phyloP scores from a whole-genome alignment of 2,888 invertebrate species.

The Oxytorus armatus region DNA sequence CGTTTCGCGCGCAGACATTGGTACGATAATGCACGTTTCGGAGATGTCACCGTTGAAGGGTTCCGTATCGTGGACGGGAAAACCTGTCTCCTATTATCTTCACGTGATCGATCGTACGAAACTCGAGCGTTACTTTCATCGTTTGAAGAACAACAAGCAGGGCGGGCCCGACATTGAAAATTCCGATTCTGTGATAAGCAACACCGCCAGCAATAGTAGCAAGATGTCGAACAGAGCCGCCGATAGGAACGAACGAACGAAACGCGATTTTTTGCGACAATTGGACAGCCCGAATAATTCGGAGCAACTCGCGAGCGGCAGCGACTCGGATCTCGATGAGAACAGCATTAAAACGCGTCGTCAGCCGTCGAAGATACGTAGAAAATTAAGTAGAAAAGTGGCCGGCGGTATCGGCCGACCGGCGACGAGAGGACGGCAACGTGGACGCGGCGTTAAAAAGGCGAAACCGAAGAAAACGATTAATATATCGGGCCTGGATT shows the following conservation, averaged over 20 bases:
- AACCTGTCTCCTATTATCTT: slow-evolving; percentile 99
- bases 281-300: slow-evolving; percentile 84
- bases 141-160: slow-evolving; percentile 90
- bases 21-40: slow-evolving; percentile 99
- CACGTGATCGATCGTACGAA: slow-evolving; percentile 99
- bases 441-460: slow-evolving; percentile 87
- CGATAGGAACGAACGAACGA: slow-evolving; percentile 84
- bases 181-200: slow-evolving; percentile 84
- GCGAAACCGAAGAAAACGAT: slow-evolving; percentile 88
- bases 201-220: slow-evolving; percentile 83
- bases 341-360: slow-evolving; percentile 78
- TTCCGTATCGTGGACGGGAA: slow-evolving; percentile 99
- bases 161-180: slow-evolving; percentile 81
- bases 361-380: slow-evolving; percentile 80
- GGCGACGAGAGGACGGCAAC: slow-evolving; percentile 79
- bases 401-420: slow-evolving; percentile 76
- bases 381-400: slow-evolving; percentile 79
- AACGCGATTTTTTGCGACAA: slow-evolving; percentile 86
- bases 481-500: slow-evolving; percentile 94
- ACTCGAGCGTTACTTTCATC: slow-evolving; percentile 97
- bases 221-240: slow-evolving; percentile 78
- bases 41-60: slow-evolving; percentile 98
- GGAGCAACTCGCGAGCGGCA: slow-evolving; percentile 80
- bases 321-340: slow-evolving; percentile 82
- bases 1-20: slow-evolving; percentile 90